Evolutionary conservation across 2,797 vertebrate genomes (phyloP).

Genomic region (Caiman crocodilus): DNA sequence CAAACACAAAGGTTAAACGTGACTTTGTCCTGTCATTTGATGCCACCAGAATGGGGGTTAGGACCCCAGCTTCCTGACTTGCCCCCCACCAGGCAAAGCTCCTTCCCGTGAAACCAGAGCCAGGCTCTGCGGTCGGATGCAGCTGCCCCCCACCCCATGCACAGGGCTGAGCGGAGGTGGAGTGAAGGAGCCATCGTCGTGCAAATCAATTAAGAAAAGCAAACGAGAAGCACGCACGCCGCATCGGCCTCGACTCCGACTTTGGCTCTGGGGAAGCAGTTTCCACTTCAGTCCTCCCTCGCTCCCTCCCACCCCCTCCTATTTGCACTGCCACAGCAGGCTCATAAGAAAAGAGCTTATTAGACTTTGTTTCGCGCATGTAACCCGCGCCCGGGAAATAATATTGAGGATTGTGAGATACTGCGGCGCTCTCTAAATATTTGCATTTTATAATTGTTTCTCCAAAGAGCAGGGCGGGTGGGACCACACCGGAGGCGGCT

Average conservation of each 20-base stretch:
- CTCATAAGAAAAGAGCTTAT: constrained; percentile 53
- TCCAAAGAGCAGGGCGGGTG: constrained; percentile 27
- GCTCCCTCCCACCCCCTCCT: not conserved
- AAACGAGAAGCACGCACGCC: not conserved
- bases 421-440: constrained; percentile 55
- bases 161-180: not conserved
- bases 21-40: not conserved
- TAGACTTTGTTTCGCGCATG: constrained; percentile 41
- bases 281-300: not conserved
- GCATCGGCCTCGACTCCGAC: rapidly evolving
- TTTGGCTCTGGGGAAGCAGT: not conserved
- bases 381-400: constrained; percentile 33
- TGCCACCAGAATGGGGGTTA: not conserved
- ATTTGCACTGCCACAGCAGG: constrained; percentile 27
- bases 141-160: not conserved
- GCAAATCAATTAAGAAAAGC: not conserved
- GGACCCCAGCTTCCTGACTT: not conserved
- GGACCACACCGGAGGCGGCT: not conserved
- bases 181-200: not conserved
- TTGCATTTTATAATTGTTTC: constrained; percentile 76
- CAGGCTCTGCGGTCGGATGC: not conserved
- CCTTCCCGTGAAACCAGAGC: not conserved
- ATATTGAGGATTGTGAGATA: constrained; percentile 46
- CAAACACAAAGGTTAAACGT: not conserved
- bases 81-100: not conserved